Evolutionary conservation across 1,140 invertebrate genomes (phyloP).

Genomic region (Atta colombica): DNA sequence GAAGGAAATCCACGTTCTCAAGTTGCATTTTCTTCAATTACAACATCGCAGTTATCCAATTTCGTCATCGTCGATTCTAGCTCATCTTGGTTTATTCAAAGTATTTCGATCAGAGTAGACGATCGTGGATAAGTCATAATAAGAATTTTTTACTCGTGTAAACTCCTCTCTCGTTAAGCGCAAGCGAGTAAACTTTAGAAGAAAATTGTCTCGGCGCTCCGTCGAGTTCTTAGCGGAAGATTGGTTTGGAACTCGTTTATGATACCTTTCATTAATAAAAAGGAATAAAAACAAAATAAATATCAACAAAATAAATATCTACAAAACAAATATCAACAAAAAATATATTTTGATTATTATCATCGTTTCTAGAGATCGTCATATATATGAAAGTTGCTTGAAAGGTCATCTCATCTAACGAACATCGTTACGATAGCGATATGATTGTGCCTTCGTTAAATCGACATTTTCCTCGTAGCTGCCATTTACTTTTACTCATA

Average conservation of each 20-base stretch:
- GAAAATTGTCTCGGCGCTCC: slow-evolving; percentile 57
- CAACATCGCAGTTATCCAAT: slow-evolving; percentile 22
- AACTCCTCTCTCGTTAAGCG: slow-evolving; percentile 33
- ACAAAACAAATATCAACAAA: slow-evolving; percentile 38
- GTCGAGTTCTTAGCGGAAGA: slow-evolving; percentile 39
- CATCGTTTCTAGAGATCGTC: not conserved
- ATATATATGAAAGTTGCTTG: slow-evolving; percentile 37
- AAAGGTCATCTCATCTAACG: slow-evolving; percentile 23
- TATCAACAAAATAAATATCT: too few relatives aligned
- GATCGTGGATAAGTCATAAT: slow-evolving; percentile 59
- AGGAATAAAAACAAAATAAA: not conserved
- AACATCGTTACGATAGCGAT: slow-evolving; percentile 37
- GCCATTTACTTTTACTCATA: slow-evolving; percentile 45
- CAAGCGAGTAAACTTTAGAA: slow-evolving; percentile 34
- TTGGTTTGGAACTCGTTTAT: slow-evolving; percentile 59
- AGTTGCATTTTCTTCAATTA: slow-evolving; percentile 51
- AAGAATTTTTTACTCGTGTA: slow-evolving; percentile 52
- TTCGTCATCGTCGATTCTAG: not conserved
- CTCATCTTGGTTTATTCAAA: slow-evolving; percentile 7
- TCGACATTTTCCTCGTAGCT: slow-evolving; percentile 30
- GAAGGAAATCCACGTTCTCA: not conserved
- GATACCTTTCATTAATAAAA: slow-evolving; percentile 55
- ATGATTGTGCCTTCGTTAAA: slow-evolving; percentile 41
- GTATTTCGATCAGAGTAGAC: not conserved
- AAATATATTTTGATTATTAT: slow-evolving; percentile 11